Conservation (phyloP, 2,888 invertebrate genomes). For the Sinopyrophorus schimmeli region DNA sequence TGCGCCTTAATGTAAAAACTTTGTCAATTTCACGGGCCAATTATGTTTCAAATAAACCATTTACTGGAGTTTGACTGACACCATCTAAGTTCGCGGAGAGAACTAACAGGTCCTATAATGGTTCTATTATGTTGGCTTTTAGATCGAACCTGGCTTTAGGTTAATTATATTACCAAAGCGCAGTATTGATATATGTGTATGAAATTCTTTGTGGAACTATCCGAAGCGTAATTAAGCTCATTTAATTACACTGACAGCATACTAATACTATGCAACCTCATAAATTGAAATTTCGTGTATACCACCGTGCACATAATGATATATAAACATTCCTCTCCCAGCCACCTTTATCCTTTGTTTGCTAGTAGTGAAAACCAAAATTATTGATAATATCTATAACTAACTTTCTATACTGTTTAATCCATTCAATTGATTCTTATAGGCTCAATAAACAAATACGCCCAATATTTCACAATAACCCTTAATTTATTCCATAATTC, state of each 20-base stretch:
- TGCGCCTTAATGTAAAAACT: conserved; percentile 44
- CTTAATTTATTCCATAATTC: too few species aligned
- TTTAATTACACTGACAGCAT: conserved; percentile 55
- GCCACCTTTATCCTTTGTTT: conserved; percentile 26
- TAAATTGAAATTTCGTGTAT: conserved; percentile 55
- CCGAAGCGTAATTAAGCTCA: conserved; percentile 53
- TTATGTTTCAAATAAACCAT: conserved; percentile 46
- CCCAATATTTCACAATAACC: too few species aligned
- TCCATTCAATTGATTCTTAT: too few species aligned
- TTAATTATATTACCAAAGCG: conserved; percentile 39
- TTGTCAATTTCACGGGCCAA: conserved; percentile 46
- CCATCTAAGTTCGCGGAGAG: conserved; percentile 29
- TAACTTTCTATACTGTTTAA: too few species aligned
- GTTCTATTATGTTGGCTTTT: conserved; percentile 33
- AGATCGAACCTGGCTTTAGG: conserved; percentile 35
- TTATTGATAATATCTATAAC: too few species aligned
- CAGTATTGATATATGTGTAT: conserved; percentile 47
- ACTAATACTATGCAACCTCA: conserved; percentile 52
- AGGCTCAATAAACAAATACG: too few species aligned
- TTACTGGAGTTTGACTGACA: conserved; percentile 42
- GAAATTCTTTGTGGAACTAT: conserved; percentile 54
- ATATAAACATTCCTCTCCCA: conserved; percentile 43
- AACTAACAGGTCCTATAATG: conserved; percentile 33
- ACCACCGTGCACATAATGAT: conserved; percentile 45
- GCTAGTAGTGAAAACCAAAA: too few species aligned